Evolutionary conservation across 2,113 vertebrate species (phyloP).

Genomic region (Todiramphus chloris): DNA sequence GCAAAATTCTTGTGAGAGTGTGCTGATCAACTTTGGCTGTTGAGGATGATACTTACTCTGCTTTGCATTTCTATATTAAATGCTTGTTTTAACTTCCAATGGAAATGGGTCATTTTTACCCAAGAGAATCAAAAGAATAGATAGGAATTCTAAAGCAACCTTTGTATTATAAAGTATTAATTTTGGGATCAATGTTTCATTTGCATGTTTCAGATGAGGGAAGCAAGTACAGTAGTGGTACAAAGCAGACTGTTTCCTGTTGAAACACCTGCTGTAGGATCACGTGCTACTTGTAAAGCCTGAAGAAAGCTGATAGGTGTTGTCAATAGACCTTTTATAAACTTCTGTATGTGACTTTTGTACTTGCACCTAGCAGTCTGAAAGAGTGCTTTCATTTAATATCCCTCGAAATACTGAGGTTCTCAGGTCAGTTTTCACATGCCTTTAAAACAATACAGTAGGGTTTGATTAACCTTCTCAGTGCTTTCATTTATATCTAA

Average conservation of each 20-base stretch:
- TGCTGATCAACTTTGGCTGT: not conserved
- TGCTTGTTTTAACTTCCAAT: not conserved
- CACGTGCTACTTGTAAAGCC: not conserved
- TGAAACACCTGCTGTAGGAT: not conserved
- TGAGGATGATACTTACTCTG: not conserved
- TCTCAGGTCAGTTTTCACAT: not conserved
- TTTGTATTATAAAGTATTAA: not conserved
- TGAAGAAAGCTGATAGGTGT: not conserved
- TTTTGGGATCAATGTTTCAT: not conserved
- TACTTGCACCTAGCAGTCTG: not conserved
- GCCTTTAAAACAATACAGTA: not conserved
- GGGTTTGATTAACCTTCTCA: not conserved
- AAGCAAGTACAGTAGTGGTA: accelerated
- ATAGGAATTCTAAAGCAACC: not conserved
- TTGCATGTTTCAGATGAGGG: not conserved
- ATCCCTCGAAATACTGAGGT: not conserved
- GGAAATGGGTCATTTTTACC: not conserved
- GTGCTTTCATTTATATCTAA: not conserved
- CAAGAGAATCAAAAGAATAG: not conserved
- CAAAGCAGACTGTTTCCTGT: not conserved
- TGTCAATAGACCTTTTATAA: not conserved
- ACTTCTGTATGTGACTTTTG: not conserved
- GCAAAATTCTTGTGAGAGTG: not conserved
- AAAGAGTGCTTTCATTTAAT: not conserved
- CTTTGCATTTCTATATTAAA: not conserved